Conservation (phyloP, 2,113 vertebrate species). For the Larimichthys crocea region DNA sequence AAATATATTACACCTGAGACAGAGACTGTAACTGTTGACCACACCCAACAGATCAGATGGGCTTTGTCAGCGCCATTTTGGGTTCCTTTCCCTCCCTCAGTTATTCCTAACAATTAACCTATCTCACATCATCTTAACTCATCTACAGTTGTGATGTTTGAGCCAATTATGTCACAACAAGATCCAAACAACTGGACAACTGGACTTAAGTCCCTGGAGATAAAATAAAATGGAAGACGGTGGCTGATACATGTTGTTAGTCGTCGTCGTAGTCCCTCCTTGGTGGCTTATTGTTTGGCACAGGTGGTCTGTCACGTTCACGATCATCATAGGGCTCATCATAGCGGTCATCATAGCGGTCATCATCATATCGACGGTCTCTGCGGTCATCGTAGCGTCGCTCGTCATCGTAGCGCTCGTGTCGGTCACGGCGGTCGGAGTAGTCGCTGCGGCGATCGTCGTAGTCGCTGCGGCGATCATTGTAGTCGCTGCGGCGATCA, state of each 20-base stretch:
- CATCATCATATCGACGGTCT: slow-evolving; percentile 33
- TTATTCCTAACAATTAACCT: background rate
- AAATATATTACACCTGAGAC: too few species aligned
- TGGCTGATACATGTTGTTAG: slow-evolving; percentile 21
- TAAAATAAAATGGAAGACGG: background rate
- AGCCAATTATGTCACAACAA: background rate
- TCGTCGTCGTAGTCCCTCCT: slow-evolving; percentile 47
- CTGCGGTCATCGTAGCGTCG: background rate
- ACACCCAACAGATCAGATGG: background rate
- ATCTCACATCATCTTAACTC: background rate
- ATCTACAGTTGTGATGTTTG: background rate
- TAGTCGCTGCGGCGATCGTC: slow-evolving; percentile 27
- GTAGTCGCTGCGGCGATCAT: background rate
- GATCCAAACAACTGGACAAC: background rate
- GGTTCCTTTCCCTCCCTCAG: background rate
- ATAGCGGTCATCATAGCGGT: slow-evolving; percentile 28
- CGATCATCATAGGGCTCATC: slow-evolving; percentile 52
- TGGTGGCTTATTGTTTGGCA: slow-evolving; percentile 69
- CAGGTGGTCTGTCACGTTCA: slow-evolving; percentile 54
- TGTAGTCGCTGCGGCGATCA: slow-evolving; percentile 5
- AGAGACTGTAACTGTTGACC: background rate
- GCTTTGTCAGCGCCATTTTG: background rate
- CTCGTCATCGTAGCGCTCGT: background rate
- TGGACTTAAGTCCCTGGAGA: background rate
- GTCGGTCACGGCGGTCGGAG: background rate